phyloP scores from a whole-genome alignment of 2,888 invertebrate genomes.

The Aleiodes testaceus region DNA sequence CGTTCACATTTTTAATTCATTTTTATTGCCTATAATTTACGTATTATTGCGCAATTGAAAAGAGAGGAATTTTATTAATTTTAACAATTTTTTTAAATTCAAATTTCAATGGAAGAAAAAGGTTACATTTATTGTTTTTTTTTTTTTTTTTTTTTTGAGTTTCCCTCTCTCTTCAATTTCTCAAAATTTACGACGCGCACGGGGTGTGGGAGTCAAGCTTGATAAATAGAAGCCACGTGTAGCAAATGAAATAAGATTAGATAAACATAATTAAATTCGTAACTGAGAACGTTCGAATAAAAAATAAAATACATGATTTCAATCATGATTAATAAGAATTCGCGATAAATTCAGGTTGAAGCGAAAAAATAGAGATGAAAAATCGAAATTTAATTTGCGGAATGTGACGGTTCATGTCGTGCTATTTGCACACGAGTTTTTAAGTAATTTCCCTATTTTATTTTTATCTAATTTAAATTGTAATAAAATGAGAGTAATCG shows the following conservation, averaged over 20 bases:
- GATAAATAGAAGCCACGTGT: slow-evolving; percentile 29
- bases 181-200: slow-evolving; percentile 12
- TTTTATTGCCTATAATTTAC: neutral
- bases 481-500: slow-evolving; percentile 27
- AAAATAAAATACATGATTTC: neutral
- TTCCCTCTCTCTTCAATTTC: neutral
- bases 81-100: too few relatives aligned
- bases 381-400: too few relatives aligned
- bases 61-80: too few relatives aligned
- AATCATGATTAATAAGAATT: slow-evolving; percentile 17
- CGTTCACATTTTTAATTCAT: slow-evolving; percentile 1
- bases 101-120: too few relatives aligned
- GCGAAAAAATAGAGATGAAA: slow-evolving; percentile 8
- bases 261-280: slow-evolving; percentile 25
- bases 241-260: slow-evolving; percentile 24
- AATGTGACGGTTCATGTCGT: too few relatives aligned
- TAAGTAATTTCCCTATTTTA: too few relatives aligned
- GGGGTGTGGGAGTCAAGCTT: slow-evolving; percentile 21
- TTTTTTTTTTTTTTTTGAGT: too few relatives aligned
- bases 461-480: neutral
- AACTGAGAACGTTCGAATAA: neutral
- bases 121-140: too few relatives aligned
- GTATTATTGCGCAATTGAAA: too few relatives aligned
- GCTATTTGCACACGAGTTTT: too few relatives aligned
- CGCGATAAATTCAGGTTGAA: slow-evolving; percentile 1